Base-by-base conservation (phyloP, 2,113 vertebrate species). In the Macrotis lagotis region DNA sequence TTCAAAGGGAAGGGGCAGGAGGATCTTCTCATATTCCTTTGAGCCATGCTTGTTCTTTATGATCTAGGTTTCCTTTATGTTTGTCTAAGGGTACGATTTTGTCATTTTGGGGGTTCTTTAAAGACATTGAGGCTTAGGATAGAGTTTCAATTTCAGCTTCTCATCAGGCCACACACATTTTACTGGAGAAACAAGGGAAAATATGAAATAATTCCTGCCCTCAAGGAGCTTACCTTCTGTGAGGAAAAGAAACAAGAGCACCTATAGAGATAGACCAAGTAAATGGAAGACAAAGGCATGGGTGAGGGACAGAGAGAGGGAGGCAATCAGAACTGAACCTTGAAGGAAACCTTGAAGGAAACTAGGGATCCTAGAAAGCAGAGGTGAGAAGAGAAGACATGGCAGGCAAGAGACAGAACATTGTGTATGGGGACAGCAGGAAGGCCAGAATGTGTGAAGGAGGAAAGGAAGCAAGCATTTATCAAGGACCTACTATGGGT, bases 261-360 rank as follows among this genome's bases (percentile, higher is more conserved):
- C 37, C 12, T 74, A n/a, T 19, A 74, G 31, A 74, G 59, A 66
- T 37, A 31, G 14, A 16, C 3, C 16, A n/a, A 74, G 37, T n/a
- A 7, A 4, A 74, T n/a, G 31, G 59, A 74, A 74, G 31, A 37
- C 37, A 74, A 74, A 74, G 5, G 12, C 59, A 74, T 37, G 12
- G 19, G 1, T 10, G 3, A 3, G 55, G 55, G 55, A 10, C 1
- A 12, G 59, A 1, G 37, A 4, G 10, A 5, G 1, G 24, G 37
- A n/a, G 37, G 59, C 14, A n/a, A n/a, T 74, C 12, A n/a, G 12
- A 37, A n/a, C 28, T 31, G 8, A 26, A 53, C 25, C 26, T 53
- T 53, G 53, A 59, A 31, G 2, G 28, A 28, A 59, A 28, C 53
- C 8, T 59, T 59, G 53, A 10, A 59, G 53, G 9, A 59, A 8